phyloP scores from a whole-genome alignment of 2,888 invertebrate species.

The Synanthedon myopaeformis region DNA sequence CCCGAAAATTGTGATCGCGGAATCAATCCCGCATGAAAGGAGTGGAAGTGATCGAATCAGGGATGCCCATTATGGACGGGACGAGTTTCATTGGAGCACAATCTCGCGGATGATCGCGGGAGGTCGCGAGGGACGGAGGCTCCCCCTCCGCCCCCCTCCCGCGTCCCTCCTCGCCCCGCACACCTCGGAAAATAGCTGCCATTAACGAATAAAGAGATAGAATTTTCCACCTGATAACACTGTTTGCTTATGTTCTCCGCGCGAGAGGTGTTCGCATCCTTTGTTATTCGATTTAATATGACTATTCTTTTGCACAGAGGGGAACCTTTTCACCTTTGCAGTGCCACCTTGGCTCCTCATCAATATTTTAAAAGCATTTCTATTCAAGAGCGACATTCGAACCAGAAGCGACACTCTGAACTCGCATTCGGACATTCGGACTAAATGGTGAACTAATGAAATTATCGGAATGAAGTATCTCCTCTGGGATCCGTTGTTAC shows the following conservation, averaged over 20 bases:
- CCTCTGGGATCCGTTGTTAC: conserved; percentile 7
- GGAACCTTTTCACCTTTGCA: background rate
- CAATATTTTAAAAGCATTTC: background rate
- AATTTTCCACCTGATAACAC: conserved; percentile 45
- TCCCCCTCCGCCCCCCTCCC: conserved; percentile 4
- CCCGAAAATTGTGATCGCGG: conserved; percentile 27
- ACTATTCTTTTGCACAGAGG: conserved; percentile 12
- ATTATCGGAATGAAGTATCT: conserved; percentile 17
- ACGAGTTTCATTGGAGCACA: conserved; percentile 36
- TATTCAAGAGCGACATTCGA: too few relatives aligned
- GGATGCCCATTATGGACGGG: conserved; percentile 40
- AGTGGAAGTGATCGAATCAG: conserved; percentile 47
- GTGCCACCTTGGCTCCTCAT: background rate
- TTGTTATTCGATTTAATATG: conserved; percentile 26
- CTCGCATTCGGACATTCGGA: too few relatives aligned
- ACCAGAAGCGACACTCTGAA: too few relatives aligned
- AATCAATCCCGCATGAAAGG: conserved; percentile 43
- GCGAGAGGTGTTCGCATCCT: conserved; percentile 17
- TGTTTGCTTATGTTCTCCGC: conserved; percentile 27
- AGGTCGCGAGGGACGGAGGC: conserved; percentile 9
- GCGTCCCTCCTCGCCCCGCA: conserved; percentile 5
- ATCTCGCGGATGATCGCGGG: conserved; percentile 34
- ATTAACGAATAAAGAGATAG: conserved; percentile 45
- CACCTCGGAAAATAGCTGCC: conserved; percentile 31
- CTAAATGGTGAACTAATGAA: conserved; percentile 9